Evolutionary conservation across 2,797 vertebrate genomes (phyloP).

Genomic region (Enteromius treurensis): DNA sequence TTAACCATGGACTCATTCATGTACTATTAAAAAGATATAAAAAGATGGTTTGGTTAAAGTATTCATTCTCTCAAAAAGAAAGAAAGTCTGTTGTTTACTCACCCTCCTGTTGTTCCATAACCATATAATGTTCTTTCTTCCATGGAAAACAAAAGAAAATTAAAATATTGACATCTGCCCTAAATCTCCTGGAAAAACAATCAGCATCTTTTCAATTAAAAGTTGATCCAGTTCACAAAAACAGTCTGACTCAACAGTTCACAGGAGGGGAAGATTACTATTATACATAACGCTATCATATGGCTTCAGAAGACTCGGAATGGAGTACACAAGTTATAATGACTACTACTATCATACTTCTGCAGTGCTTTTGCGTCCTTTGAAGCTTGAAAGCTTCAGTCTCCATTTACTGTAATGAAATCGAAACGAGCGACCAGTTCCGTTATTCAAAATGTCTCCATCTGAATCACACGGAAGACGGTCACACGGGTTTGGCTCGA

Average conservation of each 20-base stretch:
- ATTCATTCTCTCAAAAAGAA: neutral
- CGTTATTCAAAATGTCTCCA: neutral
- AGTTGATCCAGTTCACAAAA: slow-evolving; percentile 24
- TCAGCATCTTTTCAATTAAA: slow-evolving; percentile 30
- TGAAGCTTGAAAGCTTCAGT: slow-evolving; percentile 4
- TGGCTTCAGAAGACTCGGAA: slow-evolving; percentile 15
- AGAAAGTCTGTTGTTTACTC: neutral
- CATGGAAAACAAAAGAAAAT: neutral
- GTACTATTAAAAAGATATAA: neutral
- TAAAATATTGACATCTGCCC: slow-evolving; percentile 16
- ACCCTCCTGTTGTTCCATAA: neutral
- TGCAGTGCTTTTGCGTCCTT: neutral
- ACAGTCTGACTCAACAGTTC: slow-evolving; percentile 25
- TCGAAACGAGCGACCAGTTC: neutral
- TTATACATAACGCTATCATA: neutral
- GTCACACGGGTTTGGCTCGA: neutral
- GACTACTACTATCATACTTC: neutral
- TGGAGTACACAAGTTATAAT: neutral
- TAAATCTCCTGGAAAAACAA: slow-evolving; percentile 24
- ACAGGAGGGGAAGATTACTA: slow-evolving; percentile 28
- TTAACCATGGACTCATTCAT: too few relatives aligned
- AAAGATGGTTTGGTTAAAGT: neutral
- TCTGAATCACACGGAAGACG: neutral
- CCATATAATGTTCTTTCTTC: neutral
- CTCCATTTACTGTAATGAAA: slow-evolving; percentile 4